These are phyloP conservation scores for Etheostoma cragini DNA, from an alignment of 2,113 vertebrate genomes.

Conservation along the genomic window DNA sequence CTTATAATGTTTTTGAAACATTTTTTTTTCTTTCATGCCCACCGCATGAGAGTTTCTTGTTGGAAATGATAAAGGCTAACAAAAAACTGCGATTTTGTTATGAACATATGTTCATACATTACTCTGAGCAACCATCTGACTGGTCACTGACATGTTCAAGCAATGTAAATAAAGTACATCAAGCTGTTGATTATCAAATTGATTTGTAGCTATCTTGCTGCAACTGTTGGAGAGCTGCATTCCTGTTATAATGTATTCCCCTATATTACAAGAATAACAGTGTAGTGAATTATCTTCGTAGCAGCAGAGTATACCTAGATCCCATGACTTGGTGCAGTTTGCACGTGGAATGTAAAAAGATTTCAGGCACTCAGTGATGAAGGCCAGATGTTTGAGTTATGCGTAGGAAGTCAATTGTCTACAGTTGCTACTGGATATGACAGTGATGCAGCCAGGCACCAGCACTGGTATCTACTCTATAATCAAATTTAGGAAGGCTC, in stretches of 20 bases:
- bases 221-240: not conserved
- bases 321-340: slow-evolving; percentile 68
- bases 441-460: slow-evolving; percentile 49
- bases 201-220: not conserved
- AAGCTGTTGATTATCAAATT: not conserved
- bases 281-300: slow-evolving; percentile 32
- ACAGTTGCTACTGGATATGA: slow-evolving; percentile 59
- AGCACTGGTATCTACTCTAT: slow-evolving; percentile 38
- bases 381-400: slow-evolving; percentile 75
- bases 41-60: not conserved
- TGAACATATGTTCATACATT: not conserved
- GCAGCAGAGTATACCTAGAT: slow-evolving; percentile 34
- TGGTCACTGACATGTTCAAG: not conserved
- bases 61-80: not conserved
- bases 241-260: not conserved
- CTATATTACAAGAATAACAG: not conserved
- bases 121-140: not conserved
- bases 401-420: slow-evolving; percentile 65
- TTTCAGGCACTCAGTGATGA: slow-evolving; percentile 58
- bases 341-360: slow-evolving; percentile 65
- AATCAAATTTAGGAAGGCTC: slow-evolving; percentile 46
- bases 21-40: not conserved
- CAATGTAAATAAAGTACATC: not conserved
- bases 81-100: not conserved
- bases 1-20: not conserved